Base-by-base conservation (phyloP, 2,113 vertebrate species). In the Heterocephalus glaber region DNA sequence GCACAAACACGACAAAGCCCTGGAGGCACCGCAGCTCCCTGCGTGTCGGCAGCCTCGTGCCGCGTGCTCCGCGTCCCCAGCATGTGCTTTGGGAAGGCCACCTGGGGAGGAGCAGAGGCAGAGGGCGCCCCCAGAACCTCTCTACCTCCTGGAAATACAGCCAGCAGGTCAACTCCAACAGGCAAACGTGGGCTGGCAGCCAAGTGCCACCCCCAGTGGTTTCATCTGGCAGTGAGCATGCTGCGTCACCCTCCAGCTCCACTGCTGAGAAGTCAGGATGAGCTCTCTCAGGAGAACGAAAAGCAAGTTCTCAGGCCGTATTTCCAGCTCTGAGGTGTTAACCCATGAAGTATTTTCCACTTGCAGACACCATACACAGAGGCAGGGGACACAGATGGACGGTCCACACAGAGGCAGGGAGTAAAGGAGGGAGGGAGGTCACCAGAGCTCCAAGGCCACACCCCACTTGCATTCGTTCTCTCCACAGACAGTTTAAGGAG, bases 331-430 rank as follows among this genome's bases (percentile, higher is more conserved):
- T 35, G 84, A 61, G 5, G 35, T 38, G 1, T 3, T 5, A 5
- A 58, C 30, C 60, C 96, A 89, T 58, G 77, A 86, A 93, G 96
- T 95, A 81, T 86, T 65, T 96, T 91, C 96, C 61, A 0, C 7
- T 26, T 2, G 65, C 47, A 63, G 81, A 54, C 74, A 14, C 7
- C 0, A 24, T 2, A 7, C 1, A 52, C 3, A 66, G 41, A 35
- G 28, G 24, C 0, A 60, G 44, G 20, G 33, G 26, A 24, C 5
- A 65, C 26, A 0, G 33, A 65, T 0, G 76, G 88, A 30, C 1
- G 85, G 92, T 30, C 38, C 12, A 74, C 89, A 79, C 86, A 91
- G 54, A 79, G 68, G 92, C 0, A 80, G 60, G 74, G 41, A 6
- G 24, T 2, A 60, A 33, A 68, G 17, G 58, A 0, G 0, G 38